A percentile compares a stretch with the other conserved stretches of the same genome.
phyloP scores from a whole-genome alignment of 2,113 vertebrate genomes.

The Gymnogyps californianus region DNA sequence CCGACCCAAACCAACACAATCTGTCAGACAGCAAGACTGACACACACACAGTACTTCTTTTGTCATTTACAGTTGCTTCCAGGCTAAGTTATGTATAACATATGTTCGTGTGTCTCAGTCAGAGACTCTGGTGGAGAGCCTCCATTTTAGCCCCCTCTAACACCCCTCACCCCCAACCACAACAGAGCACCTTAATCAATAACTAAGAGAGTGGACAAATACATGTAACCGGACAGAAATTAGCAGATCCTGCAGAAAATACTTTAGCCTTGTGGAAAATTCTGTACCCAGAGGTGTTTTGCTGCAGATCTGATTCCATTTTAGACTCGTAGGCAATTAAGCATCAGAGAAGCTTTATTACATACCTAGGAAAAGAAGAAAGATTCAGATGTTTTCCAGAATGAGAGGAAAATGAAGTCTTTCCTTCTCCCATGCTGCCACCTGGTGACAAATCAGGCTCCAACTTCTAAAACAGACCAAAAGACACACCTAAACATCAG shows the following conservation, averaged over 20 bases:
- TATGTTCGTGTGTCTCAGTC: fast-evolving
- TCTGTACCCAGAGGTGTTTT: neutral
- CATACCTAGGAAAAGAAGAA: neutral
- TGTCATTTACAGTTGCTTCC: neutral
- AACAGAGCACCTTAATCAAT: neutral
- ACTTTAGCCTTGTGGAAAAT: neutral
- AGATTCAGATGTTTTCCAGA: neutral
- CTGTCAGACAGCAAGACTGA: neutral
- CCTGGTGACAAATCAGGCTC: neutral
- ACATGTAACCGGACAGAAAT: fast-evolving
- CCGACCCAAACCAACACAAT: neutral
- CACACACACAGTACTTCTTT: neutral
- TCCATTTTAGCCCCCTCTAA: neutral
- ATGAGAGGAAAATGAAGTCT: neutral
- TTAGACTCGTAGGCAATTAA: fast-evolving
- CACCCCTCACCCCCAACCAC: neutral
- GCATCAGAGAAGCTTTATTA: neutral
- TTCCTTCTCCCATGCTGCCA: constrained; percentile 41
- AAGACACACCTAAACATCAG: fast-evolving
- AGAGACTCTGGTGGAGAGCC: neutral
- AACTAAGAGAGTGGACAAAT: neutral
- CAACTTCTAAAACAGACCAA: neutral
- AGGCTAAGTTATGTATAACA: fast-evolving
- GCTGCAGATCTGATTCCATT: neutral
- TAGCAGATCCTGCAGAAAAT: neutral